These are phyloP conservation scores for Isurus oxyrinchus DNA, from an alignment of 2,113 vertebrate genomes.

Conservation along the genomic window DNA sequence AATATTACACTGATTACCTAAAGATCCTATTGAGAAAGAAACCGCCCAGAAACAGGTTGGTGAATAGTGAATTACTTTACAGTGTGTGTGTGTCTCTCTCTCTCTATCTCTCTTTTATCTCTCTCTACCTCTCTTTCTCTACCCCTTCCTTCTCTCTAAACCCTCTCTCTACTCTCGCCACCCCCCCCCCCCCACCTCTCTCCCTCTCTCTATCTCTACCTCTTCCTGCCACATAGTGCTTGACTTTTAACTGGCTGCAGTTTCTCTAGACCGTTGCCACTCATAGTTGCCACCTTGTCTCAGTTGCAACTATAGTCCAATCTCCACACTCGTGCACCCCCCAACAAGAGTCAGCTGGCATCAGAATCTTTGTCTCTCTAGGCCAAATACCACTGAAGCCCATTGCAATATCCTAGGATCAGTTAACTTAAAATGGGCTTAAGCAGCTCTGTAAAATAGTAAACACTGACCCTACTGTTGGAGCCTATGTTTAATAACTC, in stretches of 20 bases:
- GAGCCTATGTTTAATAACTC: not conserved
- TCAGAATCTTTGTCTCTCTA: not conserved
- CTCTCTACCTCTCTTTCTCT: too few relatives aligned
- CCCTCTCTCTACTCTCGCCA: too few relatives aligned
- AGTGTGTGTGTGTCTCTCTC: too few relatives aligned
- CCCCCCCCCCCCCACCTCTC: too few relatives aligned
- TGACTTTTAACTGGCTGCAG: not conserved
- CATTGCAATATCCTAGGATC: not conserved
- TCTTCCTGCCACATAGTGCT: not conserved
- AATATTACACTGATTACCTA: conserved; percentile 72
- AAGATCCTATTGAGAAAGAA: conserved; percentile 67
- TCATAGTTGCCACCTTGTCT: not conserved
- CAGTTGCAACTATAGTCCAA: not conserved
- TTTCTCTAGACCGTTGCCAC: not conserved
- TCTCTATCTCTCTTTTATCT: not conserved
- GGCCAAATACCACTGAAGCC: not conserved
- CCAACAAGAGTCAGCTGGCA: not conserved
- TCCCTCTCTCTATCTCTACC: too few relatives aligned
- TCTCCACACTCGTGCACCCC: not conserved
- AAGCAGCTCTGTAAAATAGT: not conserved
- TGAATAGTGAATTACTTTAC: conserved; percentile 26
- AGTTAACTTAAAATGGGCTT: not conserved
- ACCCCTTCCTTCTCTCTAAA: too few relatives aligned
- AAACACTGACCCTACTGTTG: not conserved
- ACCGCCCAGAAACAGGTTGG: conserved; percentile 52